These are phyloP conservation scores for Hirtodrosophila trivittata DNA, from an alignment of 2,888 invertebrate species.

Conservation along the genomic window DNA sequence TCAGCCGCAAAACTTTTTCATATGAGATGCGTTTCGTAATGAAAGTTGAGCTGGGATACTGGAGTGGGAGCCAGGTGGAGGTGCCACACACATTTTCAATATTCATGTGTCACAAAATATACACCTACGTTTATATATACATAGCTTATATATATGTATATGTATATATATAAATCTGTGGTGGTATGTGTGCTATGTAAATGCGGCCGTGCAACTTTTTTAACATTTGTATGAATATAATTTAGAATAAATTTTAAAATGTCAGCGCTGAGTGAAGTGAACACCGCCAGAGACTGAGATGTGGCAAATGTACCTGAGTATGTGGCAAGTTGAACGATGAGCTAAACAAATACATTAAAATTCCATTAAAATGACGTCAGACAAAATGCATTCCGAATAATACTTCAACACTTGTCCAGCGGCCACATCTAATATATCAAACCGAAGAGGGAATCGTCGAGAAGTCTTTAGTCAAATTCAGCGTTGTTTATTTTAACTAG, in stretches of 20 bases:
- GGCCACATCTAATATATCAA: too few species aligned
- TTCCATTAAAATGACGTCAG: constrained; percentile 71
- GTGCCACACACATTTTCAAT: constrained; percentile 66
- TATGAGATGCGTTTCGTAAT: constrained; percentile 71
- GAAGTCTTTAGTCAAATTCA: constrained; percentile 35
- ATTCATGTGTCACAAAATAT: constrained; percentile 63
- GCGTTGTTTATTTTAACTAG: constrained; percentile 6
- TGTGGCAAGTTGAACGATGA: constrained; percentile 7
- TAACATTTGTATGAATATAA: constrained; percentile 80
- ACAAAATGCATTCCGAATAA: constrained; percentile 13
- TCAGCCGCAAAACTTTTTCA: constrained; percentile 71
- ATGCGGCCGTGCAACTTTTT: constrained; percentile 63
- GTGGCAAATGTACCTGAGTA: constrained; percentile 5
- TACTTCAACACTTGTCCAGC: background rate
- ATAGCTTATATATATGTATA: constrained; percentile 7
- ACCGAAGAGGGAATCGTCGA: constrained; percentile 5
- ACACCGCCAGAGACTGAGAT: constrained; percentile 14
- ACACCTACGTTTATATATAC: constrained; percentile 3
- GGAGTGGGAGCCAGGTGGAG: background rate
- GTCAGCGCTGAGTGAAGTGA: constrained; percentile 29
- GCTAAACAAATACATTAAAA: constrained; percentile 73
- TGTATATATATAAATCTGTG: constrained; percentile 14
- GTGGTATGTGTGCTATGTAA: constrained; percentile 53
- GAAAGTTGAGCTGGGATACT: constrained; percentile 56
- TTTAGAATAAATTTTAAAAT: constrained; percentile 63